Conservation (phyloP, 2,797 vertebrate species). For the Glossophaga mutica region DNA sequence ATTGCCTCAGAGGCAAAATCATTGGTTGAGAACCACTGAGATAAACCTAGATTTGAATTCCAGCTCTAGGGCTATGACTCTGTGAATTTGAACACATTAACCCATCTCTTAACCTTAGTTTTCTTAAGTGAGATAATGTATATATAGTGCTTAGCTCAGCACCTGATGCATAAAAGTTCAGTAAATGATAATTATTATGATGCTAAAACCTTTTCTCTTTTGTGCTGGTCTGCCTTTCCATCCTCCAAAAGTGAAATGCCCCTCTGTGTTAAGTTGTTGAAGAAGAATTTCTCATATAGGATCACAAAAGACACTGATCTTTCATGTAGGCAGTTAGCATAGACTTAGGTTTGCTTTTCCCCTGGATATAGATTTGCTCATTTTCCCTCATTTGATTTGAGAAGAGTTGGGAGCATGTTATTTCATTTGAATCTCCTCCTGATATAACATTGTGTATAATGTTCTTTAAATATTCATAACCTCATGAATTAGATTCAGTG, state of each 20-base stretch:
- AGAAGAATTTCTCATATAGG: not conserved
- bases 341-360: not conserved
- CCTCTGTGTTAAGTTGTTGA: not conserved
- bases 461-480: not conserved
- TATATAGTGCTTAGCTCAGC: not conserved
- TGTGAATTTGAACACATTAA: not conserved
- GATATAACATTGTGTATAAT: not conserved
- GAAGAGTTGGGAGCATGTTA: not conserved
- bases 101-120: not conserved
- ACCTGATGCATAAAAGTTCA: not conserved
- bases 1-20: not conserved
- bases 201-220: not conserved
- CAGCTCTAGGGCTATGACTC: not conserved
- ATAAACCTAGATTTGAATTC: not conserved
- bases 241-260: not conserved
- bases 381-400: not conserved
- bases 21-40: not conserved
- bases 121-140: not conserved
- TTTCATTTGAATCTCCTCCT: constrained; percentile 20
- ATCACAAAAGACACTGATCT: not conserved
- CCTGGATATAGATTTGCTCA: not conserved
- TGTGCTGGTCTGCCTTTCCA: not conserved
- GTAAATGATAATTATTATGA: not conserved
- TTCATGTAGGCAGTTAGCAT: not conserved
- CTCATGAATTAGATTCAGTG: not conserved